Conservation (phyloP, 2,113 vertebrate genomes). For the Mirounga angustirostris region DNA sequence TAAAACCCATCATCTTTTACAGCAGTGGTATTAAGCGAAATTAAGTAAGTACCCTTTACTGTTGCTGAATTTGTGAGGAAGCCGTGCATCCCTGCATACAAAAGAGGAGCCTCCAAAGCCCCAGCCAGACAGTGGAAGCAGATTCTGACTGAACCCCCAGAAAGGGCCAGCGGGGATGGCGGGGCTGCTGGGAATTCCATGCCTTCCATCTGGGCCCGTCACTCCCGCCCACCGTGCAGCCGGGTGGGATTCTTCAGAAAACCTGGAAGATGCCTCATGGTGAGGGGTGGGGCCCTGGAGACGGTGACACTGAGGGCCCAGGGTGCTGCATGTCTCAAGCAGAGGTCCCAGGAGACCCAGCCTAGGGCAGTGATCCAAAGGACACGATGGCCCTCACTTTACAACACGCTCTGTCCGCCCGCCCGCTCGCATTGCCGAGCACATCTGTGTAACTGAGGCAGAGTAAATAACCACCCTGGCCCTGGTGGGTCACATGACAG, state of each 20-base stretch:
- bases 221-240: neutral
- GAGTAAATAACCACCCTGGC: neutral
- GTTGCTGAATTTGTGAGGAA: neutral
- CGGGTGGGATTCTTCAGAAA: neutral
- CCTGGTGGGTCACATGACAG: neutral
- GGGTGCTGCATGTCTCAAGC: neutral
- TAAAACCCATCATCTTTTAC: slow-evolving; percentile 7
- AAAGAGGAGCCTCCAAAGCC: neutral
- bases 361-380: neutral
- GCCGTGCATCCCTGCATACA: neutral
- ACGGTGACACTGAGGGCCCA: accelerated
- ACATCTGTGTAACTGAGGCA: neutral
- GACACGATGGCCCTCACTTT: neutral
- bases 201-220: neutral
- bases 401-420: neutral
- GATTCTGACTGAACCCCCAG: neutral
- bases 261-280: accelerated
- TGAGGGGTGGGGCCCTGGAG: neutral
- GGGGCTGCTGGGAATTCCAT: neutral
- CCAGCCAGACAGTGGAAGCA: neutral
- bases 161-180: neutral
- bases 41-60: neutral
- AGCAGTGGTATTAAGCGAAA: slow-evolving; percentile 31
- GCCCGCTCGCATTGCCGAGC: neutral
- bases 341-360: neutral